Conservation (phyloP, 2,888 invertebrate genomes). For the Nowickia ferox region DNA sequence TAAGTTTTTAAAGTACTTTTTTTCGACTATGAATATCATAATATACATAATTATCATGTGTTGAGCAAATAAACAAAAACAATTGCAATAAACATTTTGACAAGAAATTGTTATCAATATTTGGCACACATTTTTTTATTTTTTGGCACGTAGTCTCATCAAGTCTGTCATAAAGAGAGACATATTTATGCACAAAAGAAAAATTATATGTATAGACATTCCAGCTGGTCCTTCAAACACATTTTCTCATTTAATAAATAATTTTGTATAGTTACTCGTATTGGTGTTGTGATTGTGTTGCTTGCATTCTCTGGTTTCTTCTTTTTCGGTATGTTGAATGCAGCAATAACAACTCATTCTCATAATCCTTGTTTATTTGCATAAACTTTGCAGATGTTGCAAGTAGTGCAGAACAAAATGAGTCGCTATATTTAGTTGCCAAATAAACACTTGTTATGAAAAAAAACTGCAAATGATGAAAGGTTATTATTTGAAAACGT, state of each 20-base stretch:
- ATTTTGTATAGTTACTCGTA: neutral
- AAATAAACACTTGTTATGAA: neutral
- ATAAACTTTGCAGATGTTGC: constrained; percentile 26
- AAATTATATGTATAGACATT: constrained; percentile 17
- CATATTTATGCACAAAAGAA: no score
- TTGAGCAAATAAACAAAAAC: neutral
- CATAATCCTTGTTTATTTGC: constrained; percentile 46
- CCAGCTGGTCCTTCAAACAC: constrained; percentile 57
- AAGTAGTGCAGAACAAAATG: constrained; percentile 16
- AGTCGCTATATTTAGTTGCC: no score
- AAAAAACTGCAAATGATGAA: neutral
- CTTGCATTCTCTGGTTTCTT: neutral
- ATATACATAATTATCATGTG: neutral
- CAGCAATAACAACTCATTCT: constrained; percentile 19
- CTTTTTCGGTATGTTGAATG: neutral
- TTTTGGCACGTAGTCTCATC: constrained; percentile 1
- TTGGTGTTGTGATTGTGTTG: neutral
- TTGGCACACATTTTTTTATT: neutral
- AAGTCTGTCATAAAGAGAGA: neutral
- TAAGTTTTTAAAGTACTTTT: no score
- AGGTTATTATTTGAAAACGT: neutral
- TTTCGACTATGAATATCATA: no score
- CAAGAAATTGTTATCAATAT: constrained; percentile 18
- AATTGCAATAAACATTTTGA: neutral
- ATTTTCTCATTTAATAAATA: constrained; percentile 29